Percentiles rank a stretch among this genome's conserved stretches.
phyloP scores from a whole-genome alignment of 1,140 invertebrate genomes.

The Melitaea cinxia region DNA sequence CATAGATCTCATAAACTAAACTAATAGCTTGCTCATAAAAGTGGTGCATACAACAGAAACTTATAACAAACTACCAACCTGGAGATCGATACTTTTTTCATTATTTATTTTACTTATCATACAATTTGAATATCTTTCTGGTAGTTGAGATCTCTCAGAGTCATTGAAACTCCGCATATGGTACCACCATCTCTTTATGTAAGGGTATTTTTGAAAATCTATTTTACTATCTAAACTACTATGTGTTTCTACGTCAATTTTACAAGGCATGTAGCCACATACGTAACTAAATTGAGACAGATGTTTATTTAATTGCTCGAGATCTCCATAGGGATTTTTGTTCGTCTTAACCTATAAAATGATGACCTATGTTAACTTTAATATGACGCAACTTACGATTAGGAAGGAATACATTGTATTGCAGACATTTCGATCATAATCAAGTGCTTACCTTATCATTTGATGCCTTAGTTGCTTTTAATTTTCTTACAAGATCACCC shows the following conservation, averaged over 20 bases:
- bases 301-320: constrained; percentile 63
- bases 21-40: constrained; percentile 1
- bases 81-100: constrained; percentile 54
- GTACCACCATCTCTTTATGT: constrained; percentile 83
- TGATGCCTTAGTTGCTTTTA: constrained; percentile 90
- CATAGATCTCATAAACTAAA: constrained; percentile 23
- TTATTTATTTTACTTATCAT: constrained; percentile 49
- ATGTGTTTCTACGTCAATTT: constrained; percentile 78
- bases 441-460: constrained; percentile 84
- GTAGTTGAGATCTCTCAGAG: constrained; percentile 76
- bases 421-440: not conserved
- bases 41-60: not conserved
- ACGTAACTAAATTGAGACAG: constrained; percentile 82
- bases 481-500: constrained; percentile 90
- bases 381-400: constrained; percentile 48
- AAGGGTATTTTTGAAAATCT: constrained; percentile 68
- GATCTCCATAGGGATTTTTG: constrained; percentile 45
- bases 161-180: constrained; percentile 83
- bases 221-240: constrained; percentile 62
- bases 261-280: constrained; percentile 80
- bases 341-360: constrained; percentile 62
- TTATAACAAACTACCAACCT: constrained; percentile 64
- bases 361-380: constrained; percentile 37
- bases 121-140: constrained; percentile 48
- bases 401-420: not conserved